Conservation (phyloP, 2,888 invertebrate species). For the Timema cristinae region DNA sequence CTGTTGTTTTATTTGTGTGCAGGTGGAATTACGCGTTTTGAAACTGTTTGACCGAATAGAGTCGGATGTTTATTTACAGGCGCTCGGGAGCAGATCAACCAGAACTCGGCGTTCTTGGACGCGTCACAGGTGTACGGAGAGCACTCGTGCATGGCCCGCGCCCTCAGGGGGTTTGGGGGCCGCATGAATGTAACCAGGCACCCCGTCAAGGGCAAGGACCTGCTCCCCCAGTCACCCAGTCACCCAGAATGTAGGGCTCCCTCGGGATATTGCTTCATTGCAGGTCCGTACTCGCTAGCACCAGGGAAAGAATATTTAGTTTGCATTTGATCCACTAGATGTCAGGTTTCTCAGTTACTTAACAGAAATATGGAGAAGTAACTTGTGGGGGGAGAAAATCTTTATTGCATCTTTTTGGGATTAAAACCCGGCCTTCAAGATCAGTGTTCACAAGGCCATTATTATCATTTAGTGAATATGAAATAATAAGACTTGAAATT, state of each 20-base stretch:
- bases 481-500: too few relatives aligned
- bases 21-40: too few relatives aligned
- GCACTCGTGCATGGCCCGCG: constrained; percentile 72
- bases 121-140: constrained; percentile 87
- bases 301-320: neutral
- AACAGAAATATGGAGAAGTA: neutral
- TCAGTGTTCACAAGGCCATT: too few relatives aligned
- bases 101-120: constrained; percentile 87
- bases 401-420: neutral
- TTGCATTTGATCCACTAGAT: constrained; percentile 4
- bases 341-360: constrained; percentile 18
- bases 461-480: too few relatives aligned
- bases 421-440: neutral
- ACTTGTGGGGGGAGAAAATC: neutral
- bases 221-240: constrained; percentile 70
- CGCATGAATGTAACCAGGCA: constrained; percentile 76
- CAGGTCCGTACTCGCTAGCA: constrained; percentile 50
- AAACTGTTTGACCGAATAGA: too few relatives aligned
- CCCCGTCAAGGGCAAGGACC: constrained; percentile 66
- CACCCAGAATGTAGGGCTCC: constrained; percentile 86
- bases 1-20: too few relatives aligned
- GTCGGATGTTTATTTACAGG: constrained; percentile 46
- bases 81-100: constrained; percentile 89
- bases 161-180: constrained; percentile 72
- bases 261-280: constrained; percentile 83